Conservation (phyloP, 2,888 invertebrate species). For the Rambutsinella grinnellia region DNA sequence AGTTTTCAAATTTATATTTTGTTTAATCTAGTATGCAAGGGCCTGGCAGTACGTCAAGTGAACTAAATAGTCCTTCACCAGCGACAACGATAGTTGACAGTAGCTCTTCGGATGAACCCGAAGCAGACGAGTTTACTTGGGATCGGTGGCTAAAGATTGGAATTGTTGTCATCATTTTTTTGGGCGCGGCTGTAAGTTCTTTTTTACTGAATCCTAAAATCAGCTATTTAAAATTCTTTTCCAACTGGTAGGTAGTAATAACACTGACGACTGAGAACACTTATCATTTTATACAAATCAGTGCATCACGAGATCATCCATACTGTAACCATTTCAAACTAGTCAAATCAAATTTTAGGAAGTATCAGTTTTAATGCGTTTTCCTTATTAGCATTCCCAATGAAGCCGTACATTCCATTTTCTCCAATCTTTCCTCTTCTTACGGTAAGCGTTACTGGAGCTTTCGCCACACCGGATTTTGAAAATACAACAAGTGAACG, state of each 20-base stretch:
- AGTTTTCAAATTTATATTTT: too few relatives aligned
- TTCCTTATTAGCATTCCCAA: constrained; percentile 59
- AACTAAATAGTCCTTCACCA: constrained; percentile 42
- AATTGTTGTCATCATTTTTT: constrained; percentile 48
- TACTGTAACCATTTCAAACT: neutral
- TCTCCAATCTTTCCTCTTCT: constrained; percentile 67
- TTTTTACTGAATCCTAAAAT: constrained; percentile 5
- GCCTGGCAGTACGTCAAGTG: too few relatives aligned
- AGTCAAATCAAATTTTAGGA: too few relatives aligned
- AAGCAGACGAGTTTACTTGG: constrained; percentile 58
- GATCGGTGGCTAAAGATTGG: constrained; percentile 59
- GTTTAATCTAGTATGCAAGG: too few relatives aligned
- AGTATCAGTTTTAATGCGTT: too few relatives aligned
- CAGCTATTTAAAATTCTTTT: too few relatives aligned
- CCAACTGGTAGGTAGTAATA: constrained; percentile 55
- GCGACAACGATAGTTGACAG: constrained; percentile 29
- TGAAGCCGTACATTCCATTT: constrained; percentile 38
- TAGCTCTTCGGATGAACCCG: constrained; percentile 51
- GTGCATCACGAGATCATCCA: constrained; percentile 32
- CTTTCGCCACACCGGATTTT: constrained; percentile 74
- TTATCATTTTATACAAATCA: constrained; percentile 50
- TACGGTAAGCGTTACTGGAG: constrained; percentile 74
- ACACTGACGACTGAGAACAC: constrained; percentile 56
- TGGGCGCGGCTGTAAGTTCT: constrained; percentile 59
- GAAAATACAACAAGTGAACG: constrained; percentile 61